These are phyloP conservation scores for Spodoptera picta DNA, from an alignment of 2,888 invertebrate genomes.

Conservation along the genomic window DNA sequence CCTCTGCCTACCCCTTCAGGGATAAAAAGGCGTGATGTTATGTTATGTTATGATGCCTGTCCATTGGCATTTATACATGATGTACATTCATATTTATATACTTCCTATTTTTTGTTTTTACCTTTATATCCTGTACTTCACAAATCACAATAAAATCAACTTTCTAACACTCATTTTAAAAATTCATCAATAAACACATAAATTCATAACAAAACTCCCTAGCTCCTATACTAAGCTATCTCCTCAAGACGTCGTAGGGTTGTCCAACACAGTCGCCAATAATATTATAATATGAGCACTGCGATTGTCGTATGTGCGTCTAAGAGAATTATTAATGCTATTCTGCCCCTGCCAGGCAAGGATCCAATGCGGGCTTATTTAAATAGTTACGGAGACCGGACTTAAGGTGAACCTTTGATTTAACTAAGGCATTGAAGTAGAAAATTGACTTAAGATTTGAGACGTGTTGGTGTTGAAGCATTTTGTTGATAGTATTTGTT, in stretches of 20 bases:
- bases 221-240: constrained; percentile 74
- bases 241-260: constrained; percentile 82
- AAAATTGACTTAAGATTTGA: constrained; percentile 63
- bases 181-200: constrained; percentile 19
- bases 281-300: constrained; percentile 83
- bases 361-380: constrained; percentile 73
- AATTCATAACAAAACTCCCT: constrained; percentile 34
- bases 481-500: constrained; percentile 15
- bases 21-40: too few relatives aligned
- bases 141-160: too few relatives aligned
- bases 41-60: too few relatives aligned
- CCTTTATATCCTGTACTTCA: too few relatives aligned
- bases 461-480: constrained; percentile 23
- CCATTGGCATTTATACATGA: too few relatives aligned
- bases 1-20: too few relatives aligned
- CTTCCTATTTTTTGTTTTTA: too few relatives aligned
- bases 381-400: constrained; percentile 74
- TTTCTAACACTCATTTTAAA: constrained; percentile 3
- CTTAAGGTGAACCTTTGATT: constrained; percentile 73
- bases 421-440: constrained; percentile 63
- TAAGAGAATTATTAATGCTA: constrained; percentile 86
- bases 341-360: constrained; percentile 68
- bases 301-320: constrained; percentile 86
- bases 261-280: constrained; percentile 82
- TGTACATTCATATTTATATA: too few relatives aligned